Base-by-base conservation (phyloP, 2,888 invertebrate species). In the Sesamia inferens region DNA sequence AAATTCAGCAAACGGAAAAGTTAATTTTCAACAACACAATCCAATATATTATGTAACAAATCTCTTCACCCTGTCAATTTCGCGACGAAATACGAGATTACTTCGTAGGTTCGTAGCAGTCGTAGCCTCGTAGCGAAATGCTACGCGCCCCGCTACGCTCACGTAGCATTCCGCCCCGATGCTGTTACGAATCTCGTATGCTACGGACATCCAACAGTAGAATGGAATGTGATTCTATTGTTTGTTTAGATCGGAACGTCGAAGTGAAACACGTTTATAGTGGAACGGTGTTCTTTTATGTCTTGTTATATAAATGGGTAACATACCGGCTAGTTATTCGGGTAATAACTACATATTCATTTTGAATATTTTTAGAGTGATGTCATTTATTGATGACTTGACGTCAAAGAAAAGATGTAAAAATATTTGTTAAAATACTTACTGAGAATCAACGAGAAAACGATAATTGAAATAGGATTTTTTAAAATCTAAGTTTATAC, bases 121-220 rank as follows among this genome's bases (percentile, higher is more conserved):
- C 82, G 75, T 78, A 81, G 70, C 79, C 3, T 16, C 39, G 66
- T 63, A 68, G 68, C 68, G 6, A 16, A 1, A 2, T 74, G 82
- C 81, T 81, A 80, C 78, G 70, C 55, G 54, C 22, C 24, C 24
- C 58, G 78, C 81, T 84, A 77, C 74, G 68, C 39, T 61, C 82
- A 68, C 76, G 86, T 85, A 85, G 84, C 76, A 68, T 75, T 72
- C 72, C 73, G 69, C 74, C 11, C 58, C 63, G 72, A 51, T 65
- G 70, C 79, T 55, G 71, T 84, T 85, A 82, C 85, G 84, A 76
- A 81, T 76, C 76, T 68, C 66, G 73, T 79, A 73, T 76, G 83
- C 83, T 82, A 83, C 72, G 74, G 66, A 80, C 74, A 76, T 85
- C 75, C 75, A 84, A 82, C 85, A 81, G 74, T 72, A 82, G 78